phyloP scores from a whole-genome alignment of 2,113 vertebrate species.

The Apeltes quadracus region DNA sequence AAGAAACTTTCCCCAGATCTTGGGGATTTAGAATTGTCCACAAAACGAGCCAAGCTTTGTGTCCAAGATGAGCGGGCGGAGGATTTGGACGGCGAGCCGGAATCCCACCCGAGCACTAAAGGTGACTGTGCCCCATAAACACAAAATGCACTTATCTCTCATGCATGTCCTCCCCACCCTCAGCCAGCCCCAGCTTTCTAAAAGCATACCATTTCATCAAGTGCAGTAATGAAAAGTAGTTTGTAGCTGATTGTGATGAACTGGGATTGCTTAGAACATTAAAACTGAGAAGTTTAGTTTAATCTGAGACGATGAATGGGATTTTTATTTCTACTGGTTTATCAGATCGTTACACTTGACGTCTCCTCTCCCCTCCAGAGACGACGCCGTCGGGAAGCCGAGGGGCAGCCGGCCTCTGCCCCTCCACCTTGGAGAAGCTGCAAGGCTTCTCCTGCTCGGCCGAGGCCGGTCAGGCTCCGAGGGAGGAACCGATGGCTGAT shows the following conservation, averaged over 20 bases:
- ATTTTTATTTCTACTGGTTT: background rate
- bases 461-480: slow-evolving; percentile 1
- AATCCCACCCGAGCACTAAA: slow-evolving; percentile 25
- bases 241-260: background rate
- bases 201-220: background rate
- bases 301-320: background rate
- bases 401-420: slow-evolving; percentile 51
- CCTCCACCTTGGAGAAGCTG: slow-evolving; percentile 73
- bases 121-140: slow-evolving; percentile 44
- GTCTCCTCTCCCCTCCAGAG: slow-evolving; percentile 35
- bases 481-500: background rate
- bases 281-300: background rate
- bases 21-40: slow-evolving; percentile 23
- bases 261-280: background rate
- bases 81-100: background rate
- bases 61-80: slow-evolving; percentile 10
- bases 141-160: background rate
- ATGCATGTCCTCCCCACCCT: background rate
- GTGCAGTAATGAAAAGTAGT: background rate
- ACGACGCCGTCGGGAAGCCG: background rate
- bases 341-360: background rate
- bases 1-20: slow-evolving; percentile 52
- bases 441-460: slow-evolving; percentile 69
- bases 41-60: slow-evolving; percentile 71
- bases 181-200: background rate